These are phyloP conservation scores for Amniataba percoides DNA, from an alignment of 2,797 vertebrate species.

Conservation along the genomic window DNA sequence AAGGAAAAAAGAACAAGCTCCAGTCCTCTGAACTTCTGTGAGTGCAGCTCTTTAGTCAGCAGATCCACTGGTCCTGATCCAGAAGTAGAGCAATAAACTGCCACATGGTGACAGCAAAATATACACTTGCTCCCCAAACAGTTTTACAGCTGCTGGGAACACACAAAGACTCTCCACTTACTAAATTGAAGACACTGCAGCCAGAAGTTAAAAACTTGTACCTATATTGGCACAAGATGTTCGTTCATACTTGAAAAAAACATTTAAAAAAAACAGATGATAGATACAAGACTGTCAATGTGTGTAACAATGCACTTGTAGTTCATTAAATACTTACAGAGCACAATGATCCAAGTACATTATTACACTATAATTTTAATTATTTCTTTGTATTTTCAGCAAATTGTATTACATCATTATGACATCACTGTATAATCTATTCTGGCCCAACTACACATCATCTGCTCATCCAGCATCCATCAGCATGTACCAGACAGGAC, in stretches of 20 bases:
- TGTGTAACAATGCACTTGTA: neutral
- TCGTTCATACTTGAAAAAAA: neutral
- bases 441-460: neutral
- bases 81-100: constrained; percentile 77
- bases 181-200: constrained; percentile 33
- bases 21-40: constrained; percentile 27
- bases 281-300: neutral
- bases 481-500: neutral
- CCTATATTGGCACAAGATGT: neutral
- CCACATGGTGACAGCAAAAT: constrained; percentile 62
- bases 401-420: too few relatives aligned
- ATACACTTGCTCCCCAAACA: constrained; percentile 38
- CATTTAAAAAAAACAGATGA: neutral
- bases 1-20: neutral
- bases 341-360: constrained; percentile 4
- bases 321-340: neutral
- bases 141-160: constrained; percentile 56
- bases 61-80: constrained; percentile 67
- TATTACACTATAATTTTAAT: neutral
- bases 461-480: constrained; percentile 5
- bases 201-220: neutral
- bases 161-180: constrained; percentile 50
- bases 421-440: neutral
- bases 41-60: constrained; percentile 74
- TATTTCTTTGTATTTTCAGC: too few relatives aligned